Evolutionary conservation across 2,113 vertebrate genomes (phyloP).

Genomic region (Clupea harengus): DNA sequence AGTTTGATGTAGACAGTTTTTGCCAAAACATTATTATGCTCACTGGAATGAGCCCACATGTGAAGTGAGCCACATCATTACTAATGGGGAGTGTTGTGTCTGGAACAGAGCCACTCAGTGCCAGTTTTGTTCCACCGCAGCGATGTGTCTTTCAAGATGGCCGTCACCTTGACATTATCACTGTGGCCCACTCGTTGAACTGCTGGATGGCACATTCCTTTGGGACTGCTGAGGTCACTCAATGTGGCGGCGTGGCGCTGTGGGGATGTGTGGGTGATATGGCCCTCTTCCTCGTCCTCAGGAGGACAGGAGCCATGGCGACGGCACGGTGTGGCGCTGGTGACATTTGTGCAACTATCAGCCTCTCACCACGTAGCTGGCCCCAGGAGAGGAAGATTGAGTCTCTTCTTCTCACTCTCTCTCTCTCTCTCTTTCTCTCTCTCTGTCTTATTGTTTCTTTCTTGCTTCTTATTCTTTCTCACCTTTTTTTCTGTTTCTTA

Average conservation of each 20-base stretch:
- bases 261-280: not conserved
- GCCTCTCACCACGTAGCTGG: not conserved
- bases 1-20: no score
- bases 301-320: slow-evolving; percentile 1
- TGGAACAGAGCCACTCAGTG: no score
- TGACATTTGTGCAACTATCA: slow-evolving; percentile 14
- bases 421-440: not conserved
- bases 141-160: not conserved
- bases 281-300: not conserved
- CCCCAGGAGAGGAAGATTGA: not conserved
- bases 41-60: not conserved
- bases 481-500: not conserved
- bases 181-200: not conserved
- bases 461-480: not conserved
- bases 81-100: no score
- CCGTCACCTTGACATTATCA: not conserved
- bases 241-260: not conserved
- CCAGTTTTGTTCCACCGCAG: no score
- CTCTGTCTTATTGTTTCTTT: not conserved
- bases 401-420: not conserved
- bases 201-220: not conserved
- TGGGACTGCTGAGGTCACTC: not conserved
- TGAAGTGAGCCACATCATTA: no score
- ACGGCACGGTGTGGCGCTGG: not conserved
- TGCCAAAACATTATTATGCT: not conserved